Evolutionary conservation across 1,140 invertebrate species (phyloP).

Genomic region (Carcinoscorpius rotundicauda): DNA sequence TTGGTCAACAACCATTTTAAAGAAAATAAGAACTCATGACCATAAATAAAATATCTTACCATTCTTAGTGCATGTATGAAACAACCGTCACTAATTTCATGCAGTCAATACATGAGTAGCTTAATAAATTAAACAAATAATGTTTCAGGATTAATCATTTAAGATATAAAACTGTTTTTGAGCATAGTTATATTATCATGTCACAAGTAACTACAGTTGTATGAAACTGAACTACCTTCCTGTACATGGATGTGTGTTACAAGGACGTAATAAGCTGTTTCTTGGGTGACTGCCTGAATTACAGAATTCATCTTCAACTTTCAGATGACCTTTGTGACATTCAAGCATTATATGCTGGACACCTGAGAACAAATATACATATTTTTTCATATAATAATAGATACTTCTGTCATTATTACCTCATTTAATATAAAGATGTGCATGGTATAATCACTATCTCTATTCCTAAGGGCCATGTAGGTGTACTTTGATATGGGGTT

Average conservation of each 20-base stretch:
- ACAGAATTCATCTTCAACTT: conserved; percentile 19
- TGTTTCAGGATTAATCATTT: too few relatives aligned
- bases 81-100: too few relatives aligned
- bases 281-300: conserved; percentile 17
- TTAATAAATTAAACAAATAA: too few relatives aligned
- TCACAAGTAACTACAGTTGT: background rate
- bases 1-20: background rate
- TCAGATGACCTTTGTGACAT: conserved; percentile 14
- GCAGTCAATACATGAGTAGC: too few relatives aligned
- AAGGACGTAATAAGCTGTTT: conserved; percentile 15
- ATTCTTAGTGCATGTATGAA: too few relatives aligned
- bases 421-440: too few relatives aligned
- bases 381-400: conserved; percentile 8
- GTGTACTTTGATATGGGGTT: too few relatives aligned
- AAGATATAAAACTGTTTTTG: too few relatives aligned
- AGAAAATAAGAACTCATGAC: background rate
- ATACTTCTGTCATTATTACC: background rate
- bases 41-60: background rate
- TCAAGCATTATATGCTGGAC: conserved; percentile 16
- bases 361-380: conserved; percentile 11
- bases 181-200: background rate
- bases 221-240: conserved; percentile 19
- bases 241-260: conserved; percentile 20
- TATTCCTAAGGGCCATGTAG: too few relatives aligned
- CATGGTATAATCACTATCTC: too few relatives aligned